Percentiles rank a stretch among this genome's conserved stretches.
Evolutionary conservation across 2,888 invertebrate genomes (phyloP).

Genomic region (Carcina quercana): DNA sequence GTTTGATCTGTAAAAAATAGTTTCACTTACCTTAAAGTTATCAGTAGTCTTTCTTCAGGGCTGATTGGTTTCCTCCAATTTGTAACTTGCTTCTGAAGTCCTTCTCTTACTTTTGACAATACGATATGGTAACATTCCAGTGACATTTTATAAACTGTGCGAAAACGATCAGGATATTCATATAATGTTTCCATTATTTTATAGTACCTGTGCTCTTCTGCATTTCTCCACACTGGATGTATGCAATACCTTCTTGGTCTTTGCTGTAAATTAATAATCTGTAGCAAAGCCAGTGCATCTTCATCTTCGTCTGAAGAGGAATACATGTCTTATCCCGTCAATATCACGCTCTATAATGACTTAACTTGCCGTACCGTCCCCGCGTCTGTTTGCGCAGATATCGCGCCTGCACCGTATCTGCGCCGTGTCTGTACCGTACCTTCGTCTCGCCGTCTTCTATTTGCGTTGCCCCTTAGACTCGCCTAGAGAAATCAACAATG

Average conservation of each 20-base stretch:
- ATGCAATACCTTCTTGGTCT: conserved; percentile 15
- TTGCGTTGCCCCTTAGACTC: background rate
- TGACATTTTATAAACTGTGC: conserved; percentile 16
- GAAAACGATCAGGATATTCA: conserved; percentile 18
- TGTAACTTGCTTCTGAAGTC: conserved; percentile 16
- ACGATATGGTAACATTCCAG: conserved; percentile 15
- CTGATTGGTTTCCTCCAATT: conserved; percentile 7
- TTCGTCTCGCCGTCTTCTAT: background rate
- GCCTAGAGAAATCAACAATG: too few relatives aligned
- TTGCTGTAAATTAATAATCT: conserved; percentile 15
- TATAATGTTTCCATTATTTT: conserved; percentile 10
- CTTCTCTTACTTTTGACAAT: conserved; percentile 15
- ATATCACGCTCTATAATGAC: conserved; percentile 9
- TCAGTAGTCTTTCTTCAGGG: conserved; percentile 3
- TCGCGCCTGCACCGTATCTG: background rate
- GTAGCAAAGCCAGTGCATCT: conserved; percentile 15
- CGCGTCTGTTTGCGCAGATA: conserved; percentile 4
- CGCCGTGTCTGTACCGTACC: background rate
- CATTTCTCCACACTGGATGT: conserved; percentile 11
- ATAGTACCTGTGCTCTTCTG: conserved; percentile 10
- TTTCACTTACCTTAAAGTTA: conserved; percentile 6
- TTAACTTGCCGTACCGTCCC: conserved; percentile 6
- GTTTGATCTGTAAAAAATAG: conserved; percentile 5
- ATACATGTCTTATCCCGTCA: conserved; percentile 7
- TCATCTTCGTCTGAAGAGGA: conserved; percentile 11